Conservation (phyloP, 1,140 invertebrate species). For the Lordiphosa mommai region DNA sequence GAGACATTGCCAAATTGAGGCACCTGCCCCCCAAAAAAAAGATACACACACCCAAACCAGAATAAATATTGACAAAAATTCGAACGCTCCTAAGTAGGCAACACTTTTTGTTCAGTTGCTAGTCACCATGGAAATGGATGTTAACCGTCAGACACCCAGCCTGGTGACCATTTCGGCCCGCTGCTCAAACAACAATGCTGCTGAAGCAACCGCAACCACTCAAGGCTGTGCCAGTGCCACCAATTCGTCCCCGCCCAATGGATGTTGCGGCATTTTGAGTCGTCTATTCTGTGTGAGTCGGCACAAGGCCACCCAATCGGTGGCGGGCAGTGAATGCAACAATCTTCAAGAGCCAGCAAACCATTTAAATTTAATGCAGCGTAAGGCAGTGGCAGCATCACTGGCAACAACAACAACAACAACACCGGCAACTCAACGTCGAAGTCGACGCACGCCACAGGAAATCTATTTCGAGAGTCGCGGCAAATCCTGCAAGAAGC, state of each 20-base stretch:
- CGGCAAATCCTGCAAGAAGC: constrained; percentile 86
- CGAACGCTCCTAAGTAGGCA: constrained; percentile 56
- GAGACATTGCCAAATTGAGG: constrained; percentile 32
- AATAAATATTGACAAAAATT: constrained; percentile 19
- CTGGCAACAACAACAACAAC: constrained; percentile 31
- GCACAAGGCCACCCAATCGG: constrained; percentile 58
- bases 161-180: constrained; percentile 78
- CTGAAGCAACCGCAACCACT: constrained; percentile 14
- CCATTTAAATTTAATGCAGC: constrained; percentile 23
- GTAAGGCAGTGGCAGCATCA: constrained; percentile 13
- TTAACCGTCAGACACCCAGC: constrained; percentile 61
- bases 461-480: constrained; percentile 87
- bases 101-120: constrained; percentile 35
- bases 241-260: constrained; percentile 30
- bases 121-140: constrained; percentile 65
- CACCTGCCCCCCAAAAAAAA: constrained; percentile 30
- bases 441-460: constrained; percentile 81
- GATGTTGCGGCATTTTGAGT: constrained; percentile 71
- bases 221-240: constrained; percentile 8
- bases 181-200: constrained; percentile 60
- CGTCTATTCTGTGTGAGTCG: constrained; percentile 62
- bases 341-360: constrained; percentile 29
- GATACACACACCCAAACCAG: constrained; percentile 4
- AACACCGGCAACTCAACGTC: constrained; percentile 44
- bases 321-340: constrained; percentile 56